Conservation (phyloP, 1,140 invertebrate genomes). For the Microplitis demolitor region DNA sequence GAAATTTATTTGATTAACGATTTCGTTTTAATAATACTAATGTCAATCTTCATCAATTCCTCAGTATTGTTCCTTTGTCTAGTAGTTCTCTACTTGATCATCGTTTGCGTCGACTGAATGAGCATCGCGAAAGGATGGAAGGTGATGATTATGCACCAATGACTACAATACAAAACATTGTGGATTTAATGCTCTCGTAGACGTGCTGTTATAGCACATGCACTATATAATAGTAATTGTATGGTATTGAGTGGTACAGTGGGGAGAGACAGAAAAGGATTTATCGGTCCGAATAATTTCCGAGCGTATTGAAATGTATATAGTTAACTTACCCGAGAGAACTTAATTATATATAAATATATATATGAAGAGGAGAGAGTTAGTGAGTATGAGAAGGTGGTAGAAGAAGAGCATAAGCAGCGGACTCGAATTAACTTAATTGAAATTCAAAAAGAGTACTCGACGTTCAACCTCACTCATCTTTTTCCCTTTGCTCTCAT, state of each 20-base stretch:
- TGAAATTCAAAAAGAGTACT: too few species aligned
- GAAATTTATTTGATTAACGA: neutral
- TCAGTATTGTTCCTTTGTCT: slow-evolving; percentile 2
- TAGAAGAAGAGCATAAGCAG: too few species aligned
- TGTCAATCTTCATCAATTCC: slow-evolving; percentile 2
- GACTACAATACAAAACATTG: neutral
- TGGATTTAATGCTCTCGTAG: neutral
- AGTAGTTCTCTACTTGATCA: neutral
- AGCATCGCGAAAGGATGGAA: neutral
- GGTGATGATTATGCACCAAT: neutral
- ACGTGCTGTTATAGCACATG: neutral
- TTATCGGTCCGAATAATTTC: neutral
- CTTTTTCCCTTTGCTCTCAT: too few species aligned
- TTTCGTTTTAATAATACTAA: neutral
- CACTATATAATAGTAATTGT: too few species aligned
- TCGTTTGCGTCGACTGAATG: neutral
- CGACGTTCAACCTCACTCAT: too few species aligned
- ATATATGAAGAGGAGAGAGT: too few species aligned
- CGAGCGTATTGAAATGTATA: too few species aligned
- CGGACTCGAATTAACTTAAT: too few species aligned
- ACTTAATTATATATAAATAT: too few species aligned
- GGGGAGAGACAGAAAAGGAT: neutral
- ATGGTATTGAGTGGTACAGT: neutral
- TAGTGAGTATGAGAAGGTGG: too few species aligned
- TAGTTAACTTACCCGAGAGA: too few species aligned